These are phyloP conservation scores for Tenthredo amoena DNA, from an alignment of 2,888 invertebrate species.

Conservation along the genomic window DNA sequence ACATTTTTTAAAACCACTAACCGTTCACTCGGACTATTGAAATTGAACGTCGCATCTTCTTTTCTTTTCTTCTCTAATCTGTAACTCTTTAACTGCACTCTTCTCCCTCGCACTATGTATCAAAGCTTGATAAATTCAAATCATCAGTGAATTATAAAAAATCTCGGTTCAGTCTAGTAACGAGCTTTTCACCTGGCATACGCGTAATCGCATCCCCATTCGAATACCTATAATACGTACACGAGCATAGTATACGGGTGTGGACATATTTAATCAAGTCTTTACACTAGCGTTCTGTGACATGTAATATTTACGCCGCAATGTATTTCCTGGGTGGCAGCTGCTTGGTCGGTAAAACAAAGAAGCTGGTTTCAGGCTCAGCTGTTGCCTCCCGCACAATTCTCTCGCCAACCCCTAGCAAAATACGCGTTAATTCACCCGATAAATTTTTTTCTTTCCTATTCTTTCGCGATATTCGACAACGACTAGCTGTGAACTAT, in stretches of 20 bases:
- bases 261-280: conserved; percentile 47
- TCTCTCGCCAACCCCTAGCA: conserved; percentile 33
- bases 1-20: not conserved
- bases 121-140: not conserved
- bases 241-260: conserved; percentile 12
- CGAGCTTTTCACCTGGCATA: conserved; percentile 33
- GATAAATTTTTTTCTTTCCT: conserved; percentile 25
- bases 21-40: not conserved
- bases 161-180: conserved; percentile 4
- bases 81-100: not conserved
- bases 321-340: conserved; percentile 54
- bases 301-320: conserved; percentile 59
- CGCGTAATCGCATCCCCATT: not conserved
- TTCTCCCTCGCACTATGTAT: not conserved
- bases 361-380: conserved; percentile 50
- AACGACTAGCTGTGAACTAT: conserved; percentile 50
- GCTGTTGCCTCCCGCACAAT: conserved; percentile 54
- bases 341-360: conserved; percentile 51
- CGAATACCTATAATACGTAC: not conserved
- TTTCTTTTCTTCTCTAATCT: not conserved
- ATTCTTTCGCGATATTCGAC: conserved; percentile 20
- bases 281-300: conserved; percentile 59
- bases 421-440: conserved; percentile 50
- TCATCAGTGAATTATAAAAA: not conserved
- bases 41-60: not conserved